Base-by-base conservation (phyloP, 2,797 vertebrate genomes). In the Phataginus tricuspis region DNA sequence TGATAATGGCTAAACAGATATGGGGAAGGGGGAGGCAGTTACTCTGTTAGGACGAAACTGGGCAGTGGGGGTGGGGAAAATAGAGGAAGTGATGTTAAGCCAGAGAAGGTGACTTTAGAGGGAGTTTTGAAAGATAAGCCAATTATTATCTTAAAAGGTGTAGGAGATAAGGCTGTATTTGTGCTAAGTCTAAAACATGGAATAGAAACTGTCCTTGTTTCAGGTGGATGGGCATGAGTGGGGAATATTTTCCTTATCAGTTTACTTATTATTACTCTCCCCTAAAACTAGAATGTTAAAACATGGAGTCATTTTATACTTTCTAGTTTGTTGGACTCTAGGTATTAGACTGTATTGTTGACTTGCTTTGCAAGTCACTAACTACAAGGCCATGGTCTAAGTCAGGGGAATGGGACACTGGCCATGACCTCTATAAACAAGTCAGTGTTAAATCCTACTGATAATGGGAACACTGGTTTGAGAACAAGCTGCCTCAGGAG, bases 401-500 rank as follows among this genome's bases (percentile, higher is more conserved):
- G 77, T 92, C 21, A 75, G 16, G 12, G 42, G 49, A 66, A 84
- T 72, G 25, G 90, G 61, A 85, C 72, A 39, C 59, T 84, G 83
- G 89, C 93, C 59, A 91, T 69, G 86, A 83, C 25, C n/a, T 89
- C 59, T 93, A 94, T 95, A 97, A 97, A 96, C 92, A 95, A 96
- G 82, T 82, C 83, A 95, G 86, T 96, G 86, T 87, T 94, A 96
- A 96, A 84, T 94, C 79, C 96, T 86, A 64, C 83, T 53, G 63
- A 96, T 94, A 94, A 96, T 93, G 80, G 96, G 75, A 91, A 91
- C 42, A 93, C 86, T 91, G 95, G 95, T 89, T 96, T 77, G n/a
- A 96, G 75, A 93, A 96, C n/a, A 49, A 97, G 90, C 91, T 93
- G 61, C 42, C 84, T 98, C 93, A 97, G 96, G 86, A 95, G 91